Conservation (phyloP, 2,113 vertebrate species). For the Hyperopisus bebe region DNA sequence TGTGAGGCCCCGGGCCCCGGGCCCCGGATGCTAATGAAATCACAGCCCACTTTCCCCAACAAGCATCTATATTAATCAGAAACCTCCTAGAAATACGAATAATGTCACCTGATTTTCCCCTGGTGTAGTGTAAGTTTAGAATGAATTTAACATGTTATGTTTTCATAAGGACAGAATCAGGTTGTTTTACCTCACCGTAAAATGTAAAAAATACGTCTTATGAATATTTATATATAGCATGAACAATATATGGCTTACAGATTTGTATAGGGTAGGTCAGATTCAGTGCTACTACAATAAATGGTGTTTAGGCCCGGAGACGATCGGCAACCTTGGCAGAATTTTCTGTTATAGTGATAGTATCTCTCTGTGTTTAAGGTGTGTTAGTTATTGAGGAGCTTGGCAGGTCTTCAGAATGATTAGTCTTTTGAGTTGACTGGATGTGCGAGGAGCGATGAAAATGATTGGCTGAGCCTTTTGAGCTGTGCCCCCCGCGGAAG, state of each 20-base stretch:
- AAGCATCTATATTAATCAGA: neutral
- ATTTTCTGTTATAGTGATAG: neutral
- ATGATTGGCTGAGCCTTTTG: neutral
- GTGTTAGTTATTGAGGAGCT: neutral
- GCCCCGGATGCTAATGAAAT: neutral
- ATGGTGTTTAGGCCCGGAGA: neutral
- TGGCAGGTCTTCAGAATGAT: neutral
- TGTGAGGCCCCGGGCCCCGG: neutral
- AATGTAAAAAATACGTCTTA: constrained; percentile 31
- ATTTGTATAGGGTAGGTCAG: neutral
- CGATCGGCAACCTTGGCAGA: neutral
- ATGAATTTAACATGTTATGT: neutral
- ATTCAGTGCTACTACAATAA: neutral
- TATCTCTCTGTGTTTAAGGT: neutral
- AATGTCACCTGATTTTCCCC: neutral
- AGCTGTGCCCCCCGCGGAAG: neutral
- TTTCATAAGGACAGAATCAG: neutral
- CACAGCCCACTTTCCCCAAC: neutral
- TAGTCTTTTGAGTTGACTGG: neutral
- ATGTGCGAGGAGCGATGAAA: neutral
- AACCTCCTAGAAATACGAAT: neutral
- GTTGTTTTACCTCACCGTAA: constrained; percentile 13
- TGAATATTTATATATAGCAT: neutral
- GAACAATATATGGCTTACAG: neutral
- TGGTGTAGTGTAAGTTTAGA: neutral